Evolutionary conservation across 2,797 vertebrate genomes (phyloP).

Genomic region (Poliocrania exsul): DNA sequence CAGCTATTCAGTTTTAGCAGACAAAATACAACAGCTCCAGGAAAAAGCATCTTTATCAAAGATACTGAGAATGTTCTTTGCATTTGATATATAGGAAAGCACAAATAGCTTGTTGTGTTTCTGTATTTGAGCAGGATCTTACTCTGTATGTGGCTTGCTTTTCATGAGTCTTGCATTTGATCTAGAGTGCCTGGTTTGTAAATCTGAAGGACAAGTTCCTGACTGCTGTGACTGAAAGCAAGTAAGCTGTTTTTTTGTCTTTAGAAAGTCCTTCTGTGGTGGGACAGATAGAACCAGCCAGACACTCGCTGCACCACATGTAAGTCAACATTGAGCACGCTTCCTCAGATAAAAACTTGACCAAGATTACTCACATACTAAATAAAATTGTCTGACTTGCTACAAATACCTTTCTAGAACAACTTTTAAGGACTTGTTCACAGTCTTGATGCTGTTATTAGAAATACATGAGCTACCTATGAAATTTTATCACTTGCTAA

Average conservation of each 20-base stretch:
- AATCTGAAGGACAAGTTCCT: background rate
- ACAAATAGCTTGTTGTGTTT: background rate
- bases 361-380: background rate
- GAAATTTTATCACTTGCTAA: background rate
- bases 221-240: background rate
- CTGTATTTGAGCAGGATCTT: background rate
- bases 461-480: background rate
- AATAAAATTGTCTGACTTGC: background rate
- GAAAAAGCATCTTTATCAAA: background rate
- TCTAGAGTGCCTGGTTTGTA: background rate
- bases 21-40: background rate
- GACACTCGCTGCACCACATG: fast-evolving
- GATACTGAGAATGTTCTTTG: background rate
- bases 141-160: background rate
- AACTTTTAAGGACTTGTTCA: background rate
- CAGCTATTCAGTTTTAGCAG: background rate
- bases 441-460: background rate
- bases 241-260: background rate
- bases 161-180: background rate
- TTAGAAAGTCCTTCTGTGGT: background rate
- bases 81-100: background rate
- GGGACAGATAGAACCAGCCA: background rate
- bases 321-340: background rate
- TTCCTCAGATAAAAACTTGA: background rate
- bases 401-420: background rate